Base-by-base conservation (phyloP, 2,797 vertebrate genomes). In the Myotis findleyi region DNA sequence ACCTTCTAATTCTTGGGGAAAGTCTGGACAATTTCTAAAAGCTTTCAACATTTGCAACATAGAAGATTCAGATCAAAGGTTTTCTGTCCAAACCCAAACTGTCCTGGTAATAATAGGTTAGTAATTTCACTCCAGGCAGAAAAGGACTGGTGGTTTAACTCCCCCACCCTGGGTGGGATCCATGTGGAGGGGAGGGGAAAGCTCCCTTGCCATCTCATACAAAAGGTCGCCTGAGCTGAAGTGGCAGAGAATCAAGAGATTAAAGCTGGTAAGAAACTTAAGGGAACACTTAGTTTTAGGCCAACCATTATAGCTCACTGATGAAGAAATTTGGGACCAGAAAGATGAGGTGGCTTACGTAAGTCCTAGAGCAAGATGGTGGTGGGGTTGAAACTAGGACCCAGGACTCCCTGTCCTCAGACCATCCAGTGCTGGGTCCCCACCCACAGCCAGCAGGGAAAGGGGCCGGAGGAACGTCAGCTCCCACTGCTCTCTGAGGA, bases 61-160 rank as follows among this genome's bases (percentile, higher is more conserved):
- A 38, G 33, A 38, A 95, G 77, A 77, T 68, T 84, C 68, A 77
- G 55, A 51, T 51, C 0, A 2, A 91, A 89, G 71, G 21, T 33
- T 86, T 95, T 76, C 84, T 89, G 41, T 85, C 51, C 59, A 89
- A 94, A 93, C 16, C 30, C 41, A 72, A 85, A 36, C 13, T 57
- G 27, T 49, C 84, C 59, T 95, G 81, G 30, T 66, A 91, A 81
- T 51, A 84, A 83, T 1, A 76, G 55, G 13, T 38, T 77, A 87
- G 36, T 82, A 38, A 33, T 68, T 79, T 62, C n/a, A 38, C 27
- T 44, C 44, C 10, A 71, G 66, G 53, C 36, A 57, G 82, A 88
- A 66, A 71, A 33, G 47, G 62, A 33, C 41, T 69, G 8, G 5
- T 36, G 44, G 7, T 53, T 86, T 51, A 47, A n/a, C 59, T 64